Conservation (phyloP, 1,140 invertebrate species). For the Zaprionus camerounensis region DNA sequence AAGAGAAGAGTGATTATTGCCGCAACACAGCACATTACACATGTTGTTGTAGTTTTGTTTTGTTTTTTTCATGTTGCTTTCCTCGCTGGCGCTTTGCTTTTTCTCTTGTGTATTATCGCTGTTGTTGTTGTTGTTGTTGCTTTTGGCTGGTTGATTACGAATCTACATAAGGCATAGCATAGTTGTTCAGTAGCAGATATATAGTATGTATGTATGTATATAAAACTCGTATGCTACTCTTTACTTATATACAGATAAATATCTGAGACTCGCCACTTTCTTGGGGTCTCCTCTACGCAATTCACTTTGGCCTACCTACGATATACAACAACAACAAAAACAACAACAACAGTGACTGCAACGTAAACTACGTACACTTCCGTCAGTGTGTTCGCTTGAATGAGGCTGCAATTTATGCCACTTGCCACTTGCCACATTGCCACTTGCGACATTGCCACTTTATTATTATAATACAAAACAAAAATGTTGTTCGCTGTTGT, state of each 20-base stretch:
- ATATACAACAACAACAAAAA: not conserved
- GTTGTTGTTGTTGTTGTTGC: constrained; percentile 53
- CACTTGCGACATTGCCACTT: constrained; percentile 52
- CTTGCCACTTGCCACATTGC: constrained; percentile 59
- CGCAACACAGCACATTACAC: constrained; percentile 83
- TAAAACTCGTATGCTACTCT: constrained; percentile 53
- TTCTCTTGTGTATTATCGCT: constrained; percentile 47
- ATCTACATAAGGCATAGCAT: constrained; percentile 59
- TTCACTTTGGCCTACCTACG: constrained; percentile 53
- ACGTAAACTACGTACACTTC: constrained; percentile 34
- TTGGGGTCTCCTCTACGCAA: constrained; percentile 30
- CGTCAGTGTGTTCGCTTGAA: constrained; percentile 56
- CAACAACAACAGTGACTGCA: not conserved
- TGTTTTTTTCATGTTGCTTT: constrained; percentile 65
- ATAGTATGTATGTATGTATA: constrained; percentile 1
- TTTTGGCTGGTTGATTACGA: constrained; percentile 68
- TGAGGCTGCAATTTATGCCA: constrained; percentile 81
- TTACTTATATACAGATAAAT: constrained; percentile 71
- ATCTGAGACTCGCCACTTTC: constrained; percentile 45
- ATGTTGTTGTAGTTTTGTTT: constrained; percentile 70
- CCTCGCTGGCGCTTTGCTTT: constrained; percentile 68
- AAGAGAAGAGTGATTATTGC: constrained; percentile 73
- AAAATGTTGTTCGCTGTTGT: constrained; percentile 28
- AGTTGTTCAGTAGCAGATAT: constrained; percentile 9
- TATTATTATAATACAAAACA: constrained; percentile 73